Evolutionary conservation across 2,113 vertebrate species (phyloP).

Genomic region (Corvus moneduloides): DNA sequence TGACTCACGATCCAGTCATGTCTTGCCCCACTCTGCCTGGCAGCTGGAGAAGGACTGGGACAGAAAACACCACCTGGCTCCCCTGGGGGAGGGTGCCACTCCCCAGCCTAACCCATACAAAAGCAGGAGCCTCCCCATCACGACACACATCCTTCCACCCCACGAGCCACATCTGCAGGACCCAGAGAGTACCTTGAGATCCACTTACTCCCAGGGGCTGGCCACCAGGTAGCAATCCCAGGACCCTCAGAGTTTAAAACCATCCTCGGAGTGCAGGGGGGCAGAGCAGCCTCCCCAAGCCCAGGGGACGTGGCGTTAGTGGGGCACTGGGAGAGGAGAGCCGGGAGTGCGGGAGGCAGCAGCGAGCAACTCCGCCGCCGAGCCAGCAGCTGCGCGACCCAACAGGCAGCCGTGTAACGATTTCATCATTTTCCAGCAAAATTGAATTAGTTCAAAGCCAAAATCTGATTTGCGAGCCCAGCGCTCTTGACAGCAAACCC

Average conservation of each 20-base stretch:
- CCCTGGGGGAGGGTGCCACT: background rate
- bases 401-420: slow-evolving; percentile 69
- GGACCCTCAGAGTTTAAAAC: background rate
- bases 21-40: background rate
- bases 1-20: background rate
- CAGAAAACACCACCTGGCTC: background rate
- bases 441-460: slow-evolving; percentile 74
- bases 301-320: rapidly evolving
- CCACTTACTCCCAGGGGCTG: background rate
- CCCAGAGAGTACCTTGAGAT: background rate
- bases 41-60: background rate
- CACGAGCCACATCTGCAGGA: background rate
- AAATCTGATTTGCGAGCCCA: slow-evolving; percentile 73
- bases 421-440: slow-evolving; percentile 71
- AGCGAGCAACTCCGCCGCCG: background rate
- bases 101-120: background rate
- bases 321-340: background rate
- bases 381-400: slow-evolving; percentile 53
- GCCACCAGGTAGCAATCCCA: background rate
- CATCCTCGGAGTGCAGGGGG: rapidly evolving
- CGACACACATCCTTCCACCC: background rate
- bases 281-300: background rate
- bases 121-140: background rate
- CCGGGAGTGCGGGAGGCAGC: rapidly evolving
- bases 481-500: slow-evolving; percentile 68